Evolutionary conservation across 2,113 vertebrate genomes (phyloP).

Genomic region (Loxodonta africana): DNA sequence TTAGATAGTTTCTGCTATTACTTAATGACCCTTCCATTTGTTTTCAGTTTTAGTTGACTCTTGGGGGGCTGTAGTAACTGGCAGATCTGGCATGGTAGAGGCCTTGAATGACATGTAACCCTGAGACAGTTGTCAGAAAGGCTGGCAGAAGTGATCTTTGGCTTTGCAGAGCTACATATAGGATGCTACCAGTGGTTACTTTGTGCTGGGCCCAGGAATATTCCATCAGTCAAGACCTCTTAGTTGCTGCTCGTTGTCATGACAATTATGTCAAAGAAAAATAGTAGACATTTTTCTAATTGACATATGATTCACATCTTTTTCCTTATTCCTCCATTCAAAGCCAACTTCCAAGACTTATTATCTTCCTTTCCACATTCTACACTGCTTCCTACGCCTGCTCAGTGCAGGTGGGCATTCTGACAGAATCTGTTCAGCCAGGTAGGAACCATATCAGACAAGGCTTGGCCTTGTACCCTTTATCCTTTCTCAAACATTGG

Average conservation of each 20-base stretch:
- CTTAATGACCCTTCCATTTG: conserved; percentile 25
- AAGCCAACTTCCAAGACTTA: background rate
- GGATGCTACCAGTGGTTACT: background rate
- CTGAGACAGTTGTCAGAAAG: conserved; percentile 3
- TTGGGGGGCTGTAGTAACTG: background rate
- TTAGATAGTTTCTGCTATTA: background rate
- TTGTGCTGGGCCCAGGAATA: background rate
- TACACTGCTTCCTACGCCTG: background rate
- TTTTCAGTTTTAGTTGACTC: conserved; percentile 35
- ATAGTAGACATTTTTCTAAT: background rate
- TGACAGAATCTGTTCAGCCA: background rate
- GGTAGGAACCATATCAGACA: background rate
- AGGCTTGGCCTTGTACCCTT: background rate
- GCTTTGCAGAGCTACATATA: background rate
- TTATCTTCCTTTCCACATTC: background rate
- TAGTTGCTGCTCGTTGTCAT: background rate
- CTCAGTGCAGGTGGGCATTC: background rate
- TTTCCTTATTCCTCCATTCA: background rate
- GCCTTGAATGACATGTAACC: background rate
- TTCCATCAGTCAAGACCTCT: background rate
- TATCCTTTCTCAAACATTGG: background rate
- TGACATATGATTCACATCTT: background rate
- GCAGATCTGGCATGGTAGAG: background rate
- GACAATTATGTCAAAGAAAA: background rate
- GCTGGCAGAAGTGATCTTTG: background rate